Conservation (phyloP, 2,888 invertebrate genomes). For the Apamea crenata region DNA sequence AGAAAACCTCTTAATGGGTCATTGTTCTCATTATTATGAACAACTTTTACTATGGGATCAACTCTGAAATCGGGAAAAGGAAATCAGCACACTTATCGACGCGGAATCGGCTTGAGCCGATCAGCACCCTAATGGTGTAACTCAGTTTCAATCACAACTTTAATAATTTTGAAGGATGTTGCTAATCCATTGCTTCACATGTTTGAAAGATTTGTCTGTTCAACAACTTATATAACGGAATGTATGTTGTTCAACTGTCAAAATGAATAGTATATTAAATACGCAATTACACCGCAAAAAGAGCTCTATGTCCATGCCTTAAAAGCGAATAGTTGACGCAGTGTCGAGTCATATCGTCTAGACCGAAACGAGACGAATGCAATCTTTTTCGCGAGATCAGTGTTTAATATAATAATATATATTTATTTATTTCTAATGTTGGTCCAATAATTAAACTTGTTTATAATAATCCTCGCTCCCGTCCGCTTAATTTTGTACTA, state of each 20-base stretch:
- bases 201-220: no score
- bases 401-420: no score
- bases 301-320: neutral
- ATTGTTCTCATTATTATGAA: neutral
- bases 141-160: no score
- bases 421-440: no score
- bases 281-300: neutral
- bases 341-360: neutral
- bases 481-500: no score
- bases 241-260: no score
- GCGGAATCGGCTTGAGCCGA: neutral
- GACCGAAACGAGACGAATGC: neutral
- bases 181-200: no score
- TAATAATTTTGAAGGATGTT: no score
- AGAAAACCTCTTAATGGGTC: neutral
- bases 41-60: neutral
- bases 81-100: neutral
- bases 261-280: no score
- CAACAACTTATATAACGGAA: no score
- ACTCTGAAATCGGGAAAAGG: neutral
- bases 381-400: neutral
- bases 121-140: neutral
- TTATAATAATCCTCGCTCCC: neutral
- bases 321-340: neutral
- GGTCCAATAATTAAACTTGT: neutral